Evolutionary conservation across 2,888 invertebrate species (phyloP), one percentile per base, ranked within the genome.

Genomic region (Kuschelorhynchus macadamiae): DNA sequence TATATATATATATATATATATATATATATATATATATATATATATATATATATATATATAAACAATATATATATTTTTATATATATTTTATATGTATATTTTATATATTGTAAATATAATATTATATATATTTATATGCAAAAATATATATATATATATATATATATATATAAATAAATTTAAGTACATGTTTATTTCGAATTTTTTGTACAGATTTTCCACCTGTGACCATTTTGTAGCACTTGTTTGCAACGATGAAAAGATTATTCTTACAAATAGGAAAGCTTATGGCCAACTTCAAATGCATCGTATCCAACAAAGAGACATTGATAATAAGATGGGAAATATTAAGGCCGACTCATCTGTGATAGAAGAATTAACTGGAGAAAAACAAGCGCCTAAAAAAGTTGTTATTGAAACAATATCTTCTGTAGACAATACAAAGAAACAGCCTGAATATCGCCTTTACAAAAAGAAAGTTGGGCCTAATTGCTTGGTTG

Each of bases 241-340:
- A 52, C 87, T 92, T 76, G 86, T 88, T 78, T 82, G 94, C 33
- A 88, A 89, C 67, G 86, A 88, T 76, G 88, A 91, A 36, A 90
- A 88, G 74, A 88, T 90, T 2, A 85, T 92, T 57, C 81, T 95
- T 67, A 91, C 89, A 78, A 91, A 94, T 84, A 87, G 90, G 33
- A 92, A 91, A 81, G 88, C 88, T 17, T 88, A 92, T 79, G 94
- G 94, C 1, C 89, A 86, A 46, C 82, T 95, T 25, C 91, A 92
- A 69, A 85, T 88, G 30, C 94, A 94, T 81, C 88, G 91, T 76
- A 90, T 94, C 73, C 90, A 92, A 79, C 89, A 92, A 74, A 86
- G 91, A 52, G 89, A 91, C 78, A 85, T 89, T 0, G 87, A 87
- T 72, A 71, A 80, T 32, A 81, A 83, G 73, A 81, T 83, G 79